These are phyloP conservation scores for Talpa occidentalis DNA, from an alignment of 2,113 vertebrate genomes.

Conservation along the genomic window DNA sequence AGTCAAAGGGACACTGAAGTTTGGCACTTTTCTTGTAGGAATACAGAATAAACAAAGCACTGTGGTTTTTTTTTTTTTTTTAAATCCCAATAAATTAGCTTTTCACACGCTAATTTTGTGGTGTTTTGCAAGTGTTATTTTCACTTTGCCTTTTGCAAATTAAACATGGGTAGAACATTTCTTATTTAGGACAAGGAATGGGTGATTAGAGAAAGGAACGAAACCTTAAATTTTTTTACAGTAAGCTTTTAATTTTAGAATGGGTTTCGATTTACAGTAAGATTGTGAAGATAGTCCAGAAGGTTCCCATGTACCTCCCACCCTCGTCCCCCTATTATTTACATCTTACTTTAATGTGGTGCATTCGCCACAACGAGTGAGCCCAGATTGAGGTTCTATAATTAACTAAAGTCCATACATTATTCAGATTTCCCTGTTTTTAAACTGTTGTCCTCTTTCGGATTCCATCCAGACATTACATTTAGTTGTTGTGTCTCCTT, in stretches of 20 bases:
- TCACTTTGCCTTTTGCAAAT: not conserved
- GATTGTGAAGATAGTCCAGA: not conserved
- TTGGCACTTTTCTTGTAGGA: not conserved
- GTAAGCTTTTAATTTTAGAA: not conserved
- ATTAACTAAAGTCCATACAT: not conserved
- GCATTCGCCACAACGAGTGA: not conserved
- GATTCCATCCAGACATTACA: not conserved
- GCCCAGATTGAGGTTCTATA: not conserved
- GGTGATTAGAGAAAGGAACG: not conserved
- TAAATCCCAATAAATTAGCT: not conserved
- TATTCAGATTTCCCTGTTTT: not conserved
- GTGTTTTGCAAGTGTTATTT: conserved; percentile 7
- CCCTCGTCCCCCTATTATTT: not conserved
- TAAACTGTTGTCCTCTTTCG: not conserved
- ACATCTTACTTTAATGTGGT: not conserved
- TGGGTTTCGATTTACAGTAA: not conserved
- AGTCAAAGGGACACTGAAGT: not conserved
- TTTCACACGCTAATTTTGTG: not conserved
- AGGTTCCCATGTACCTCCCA: not conserved
- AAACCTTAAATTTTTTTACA: not conserved
- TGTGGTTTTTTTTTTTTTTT: not conserved
- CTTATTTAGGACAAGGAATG: not conserved
- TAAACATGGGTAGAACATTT: conserved; percentile 24
- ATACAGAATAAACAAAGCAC: not conserved
- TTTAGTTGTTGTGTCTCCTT: not conserved